phyloP scores from a whole-genome alignment of 2,113 vertebrate genomes.

The Pelvicachromis taeniatus region DNA sequence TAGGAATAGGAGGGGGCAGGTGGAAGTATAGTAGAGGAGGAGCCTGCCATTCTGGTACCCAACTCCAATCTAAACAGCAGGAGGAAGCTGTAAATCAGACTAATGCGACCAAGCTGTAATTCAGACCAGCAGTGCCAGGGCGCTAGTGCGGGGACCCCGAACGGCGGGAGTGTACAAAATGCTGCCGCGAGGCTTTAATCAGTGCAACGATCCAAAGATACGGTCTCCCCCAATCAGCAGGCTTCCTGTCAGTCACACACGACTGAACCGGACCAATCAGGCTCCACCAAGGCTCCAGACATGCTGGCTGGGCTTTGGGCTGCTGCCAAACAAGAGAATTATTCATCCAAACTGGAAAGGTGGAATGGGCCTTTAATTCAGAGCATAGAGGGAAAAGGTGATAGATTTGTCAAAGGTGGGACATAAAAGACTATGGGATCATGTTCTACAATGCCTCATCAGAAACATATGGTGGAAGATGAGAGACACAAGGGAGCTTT shows the following conservation, averaged over 20 bases:
- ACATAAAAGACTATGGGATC: slow-evolving; percentile 55
- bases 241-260: slow-evolving; percentile 77
- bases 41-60: slow-evolving; percentile 45
- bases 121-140: slow-evolving; percentile 74
- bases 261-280: slow-evolving; percentile 66
- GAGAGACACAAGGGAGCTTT: slow-evolving; percentile 13
- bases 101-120: slow-evolving; percentile 72
- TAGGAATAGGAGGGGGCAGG: slow-evolving; percentile 19
- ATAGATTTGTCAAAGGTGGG: slow-evolving; percentile 66
- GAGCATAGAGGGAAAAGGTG: slow-evolving; percentile 53
- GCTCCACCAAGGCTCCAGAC: slow-evolving; percentile 30
- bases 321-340: slow-evolving; percentile 59
- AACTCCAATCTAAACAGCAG: slow-evolving; percentile 71
- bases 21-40: slow-evolving; percentile 10
- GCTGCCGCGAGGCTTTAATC: slow-evolving; percentile 72
- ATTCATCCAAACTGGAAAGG: slow-evolving; percentile 63
- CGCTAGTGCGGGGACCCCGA: slow-evolving; percentile 41
- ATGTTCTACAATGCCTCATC: slow-evolving; percentile 58
- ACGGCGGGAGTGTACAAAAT: slow-evolving; percentile 65
- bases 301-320: slow-evolving; percentile 46
- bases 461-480: slow-evolving; percentile 55
- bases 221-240: slow-evolving; percentile 71
- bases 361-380: slow-evolving; percentile 67
- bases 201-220: slow-evolving; percentile 69
- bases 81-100: slow-evolving; percentile 81